A percentile compares a stretch with the other conserved stretches of the same genome.
Conservation (phyloP, 2,888 invertebrate genomes). For the Phania funesta region DNA sequence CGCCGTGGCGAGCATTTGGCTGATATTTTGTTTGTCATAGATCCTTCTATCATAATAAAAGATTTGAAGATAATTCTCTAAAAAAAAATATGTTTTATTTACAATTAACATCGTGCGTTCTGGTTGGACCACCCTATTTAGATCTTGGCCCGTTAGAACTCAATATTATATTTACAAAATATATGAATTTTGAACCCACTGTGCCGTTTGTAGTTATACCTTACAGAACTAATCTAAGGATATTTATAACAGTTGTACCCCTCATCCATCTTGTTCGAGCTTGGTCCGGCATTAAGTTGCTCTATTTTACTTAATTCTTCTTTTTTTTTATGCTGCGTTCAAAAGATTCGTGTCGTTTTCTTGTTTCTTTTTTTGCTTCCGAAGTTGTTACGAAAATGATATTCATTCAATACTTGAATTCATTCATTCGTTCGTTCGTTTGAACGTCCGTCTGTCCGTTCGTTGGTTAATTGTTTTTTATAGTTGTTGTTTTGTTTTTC, state of each 20-base stretch:
- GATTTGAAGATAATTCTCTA: too few species aligned
- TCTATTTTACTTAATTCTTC: slow-evolving; percentile 7
- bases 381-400: slow-evolving; percentile 24
- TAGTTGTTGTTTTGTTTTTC: neutral
- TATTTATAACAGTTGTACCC: neutral
- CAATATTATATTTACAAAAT: too few species aligned
- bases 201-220: too few species aligned
- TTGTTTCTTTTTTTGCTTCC: neutral
- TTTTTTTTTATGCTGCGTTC: too few species aligned
- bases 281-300: neutral
- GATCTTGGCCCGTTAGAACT: too few species aligned
- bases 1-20: too few species aligned
- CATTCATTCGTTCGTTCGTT: slow-evolving; percentile 17
- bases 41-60: too few species aligned
- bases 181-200: too few species aligned
- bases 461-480: slow-evolving; percentile 36
- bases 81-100: too few species aligned
- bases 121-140: too few species aligned
- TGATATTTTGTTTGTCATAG: too few species aligned
- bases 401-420: slow-evolving; percentile 41
- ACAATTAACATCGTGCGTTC: too few species aligned
- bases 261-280: neutral
- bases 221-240: neutral
- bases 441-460: neutral
- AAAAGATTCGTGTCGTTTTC: neutral